Base-by-base conservation (phyloP, 2,113 vertebrate genomes). In the Perognathus longimembris region DNA sequence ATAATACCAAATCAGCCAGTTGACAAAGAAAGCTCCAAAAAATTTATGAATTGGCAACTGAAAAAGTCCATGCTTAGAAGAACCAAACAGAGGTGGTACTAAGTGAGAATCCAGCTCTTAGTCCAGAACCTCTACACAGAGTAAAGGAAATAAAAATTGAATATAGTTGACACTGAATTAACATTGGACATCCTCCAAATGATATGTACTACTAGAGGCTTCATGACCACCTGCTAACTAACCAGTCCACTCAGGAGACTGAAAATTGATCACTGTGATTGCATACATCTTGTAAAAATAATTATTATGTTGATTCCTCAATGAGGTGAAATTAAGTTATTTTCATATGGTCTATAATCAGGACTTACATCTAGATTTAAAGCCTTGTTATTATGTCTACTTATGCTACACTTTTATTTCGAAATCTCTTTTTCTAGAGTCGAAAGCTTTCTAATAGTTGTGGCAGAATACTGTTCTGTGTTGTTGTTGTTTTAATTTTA, bases 231-330 rank as follows among this genome's bases (percentile, higher is more conserved):
- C 67, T 71, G 77, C 61, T 84, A 74, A 92, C 61, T 84, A 74
- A 92, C 61, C 78, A 32, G 75, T 90, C 54, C 42, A 30, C 57
- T 34, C 67, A 75, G 57, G 50, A 84, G 75, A 81, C 1, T 67
- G 28, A 42, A 92, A 85, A 61, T 84, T 74, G 38, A 8, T 91
- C 36, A 14, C 18, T 93, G 59, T 32, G 75, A 45, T 83, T 1
- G 1, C 26, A 8, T 69, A 32, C 6, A 11, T 26, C 63, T 85
- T 50, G 7, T 70, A 85, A 92, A 54, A 90, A 89, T 59, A 76
- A 38, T 15, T 83, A 40, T 88, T 61, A 83, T 80, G 88, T 71
- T 77, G 79, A 83, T 93, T 90, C 90, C 85, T 95, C 74, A 86
- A 77, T 40, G 54, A 38, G 70, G 63, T 92, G 50, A 81, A 89